Conservation (phyloP, 2,113 vertebrate species). For the Peromyscus maniculatus region DNA sequence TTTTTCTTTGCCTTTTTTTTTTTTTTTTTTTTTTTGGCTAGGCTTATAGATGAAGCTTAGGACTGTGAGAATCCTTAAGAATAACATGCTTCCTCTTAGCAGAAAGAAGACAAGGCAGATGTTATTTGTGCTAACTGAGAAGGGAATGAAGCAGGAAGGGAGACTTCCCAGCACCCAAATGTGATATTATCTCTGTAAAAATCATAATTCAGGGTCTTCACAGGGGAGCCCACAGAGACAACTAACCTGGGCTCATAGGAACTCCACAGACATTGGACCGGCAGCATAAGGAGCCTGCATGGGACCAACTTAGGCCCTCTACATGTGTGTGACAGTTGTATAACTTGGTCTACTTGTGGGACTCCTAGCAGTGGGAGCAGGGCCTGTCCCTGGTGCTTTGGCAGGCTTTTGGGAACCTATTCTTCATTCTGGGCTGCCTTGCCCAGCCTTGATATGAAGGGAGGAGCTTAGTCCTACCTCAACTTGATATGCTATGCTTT, state of each 20-base stretch:
- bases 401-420: background rate
- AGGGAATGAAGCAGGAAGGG: background rate
- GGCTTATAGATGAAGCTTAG: slow-evolving; percentile 9
- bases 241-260: background rate
- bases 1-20: background rate
- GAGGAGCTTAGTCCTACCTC: background rate
- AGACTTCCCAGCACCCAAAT: background rate
- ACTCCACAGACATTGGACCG: background rate
- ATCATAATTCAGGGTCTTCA: background rate
- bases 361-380: background rate
- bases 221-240: background rate
- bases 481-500: background rate
- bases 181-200: background rate
- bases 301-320: background rate
- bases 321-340: background rate
- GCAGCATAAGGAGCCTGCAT: background rate
- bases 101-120: background rate
- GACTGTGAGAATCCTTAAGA: slow-evolving; percentile 31
- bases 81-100: slow-evolving; percentile 43
- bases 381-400: background rate
- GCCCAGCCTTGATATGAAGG: background rate
- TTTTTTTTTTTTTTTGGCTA: background rate
- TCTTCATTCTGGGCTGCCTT: background rate
- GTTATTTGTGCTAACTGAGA: slow-evolving; percentile 24
- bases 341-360: background rate